Conservation (phyloP, 2,888 invertebrate genomes). For the Clunio marinus region DNA sequence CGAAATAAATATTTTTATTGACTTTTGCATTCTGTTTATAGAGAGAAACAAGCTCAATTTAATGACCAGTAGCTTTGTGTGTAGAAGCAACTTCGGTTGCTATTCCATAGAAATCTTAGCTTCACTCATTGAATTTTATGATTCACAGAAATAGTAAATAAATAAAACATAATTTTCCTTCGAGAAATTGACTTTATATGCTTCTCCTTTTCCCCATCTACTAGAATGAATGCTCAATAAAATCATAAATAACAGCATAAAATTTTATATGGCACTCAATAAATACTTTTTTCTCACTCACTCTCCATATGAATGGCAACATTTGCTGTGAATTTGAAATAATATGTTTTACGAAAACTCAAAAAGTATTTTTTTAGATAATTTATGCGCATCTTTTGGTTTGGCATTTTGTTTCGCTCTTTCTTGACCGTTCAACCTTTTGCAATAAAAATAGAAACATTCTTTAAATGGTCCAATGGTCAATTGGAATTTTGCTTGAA, state of each 20-base stretch:
- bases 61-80: conserved; percentile 34
- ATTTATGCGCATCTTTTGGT: conserved; percentile 31
- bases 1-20: conserved; percentile 3
- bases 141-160: conserved; percentile 30
- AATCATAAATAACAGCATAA: conserved; percentile 39
- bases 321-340: not conserved
- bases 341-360: conserved; percentile 14
- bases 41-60: conserved; percentile 27
- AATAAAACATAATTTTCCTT: conserved; percentile 2
- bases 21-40: conserved; percentile 6
- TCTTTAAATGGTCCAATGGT: not conserved
- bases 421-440: too few relatives aligned
- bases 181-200: not conserved
- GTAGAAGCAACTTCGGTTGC: not conserved
- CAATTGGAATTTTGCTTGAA: too few relatives aligned
- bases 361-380: conserved; percentile 26
- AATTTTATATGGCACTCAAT: conserved; percentile 36
- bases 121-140: conserved; percentile 24
- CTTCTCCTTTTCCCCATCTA: not conserved
- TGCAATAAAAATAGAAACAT: conserved; percentile 8
- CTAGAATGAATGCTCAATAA: conserved; percentile 23
- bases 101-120: conserved; percentile 12
- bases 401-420: not conserved
- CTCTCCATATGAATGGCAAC: not conserved
- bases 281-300: conserved; percentile 28